phyloP scores from a whole-genome alignment of 2,888 invertebrate genomes.

The Troides oblongomaculatus region DNA sequence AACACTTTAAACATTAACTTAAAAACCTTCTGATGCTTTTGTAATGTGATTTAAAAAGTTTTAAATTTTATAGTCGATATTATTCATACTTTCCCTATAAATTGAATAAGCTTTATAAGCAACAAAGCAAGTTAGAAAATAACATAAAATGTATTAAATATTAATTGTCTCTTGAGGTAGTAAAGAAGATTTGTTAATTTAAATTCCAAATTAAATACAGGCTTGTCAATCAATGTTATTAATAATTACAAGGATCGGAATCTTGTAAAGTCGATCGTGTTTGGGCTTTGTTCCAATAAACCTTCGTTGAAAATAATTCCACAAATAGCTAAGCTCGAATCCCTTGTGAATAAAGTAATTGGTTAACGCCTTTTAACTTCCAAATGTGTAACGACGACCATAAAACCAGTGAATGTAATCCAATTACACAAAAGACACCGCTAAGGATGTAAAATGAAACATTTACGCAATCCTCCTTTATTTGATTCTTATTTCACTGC shows the following conservation, averaged over 20 bases:
- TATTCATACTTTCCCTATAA: too few relatives aligned
- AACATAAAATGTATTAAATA: too few relatives aligned
- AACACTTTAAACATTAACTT: too few relatives aligned
- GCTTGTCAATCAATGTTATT: background rate
- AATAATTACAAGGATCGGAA: background rate
- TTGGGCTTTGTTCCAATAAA: background rate
- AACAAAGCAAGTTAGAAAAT: too few relatives aligned
- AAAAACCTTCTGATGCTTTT: too few relatives aligned
- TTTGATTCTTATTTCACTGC: background rate
- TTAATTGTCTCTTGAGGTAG: background rate
- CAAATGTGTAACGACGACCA: slow-evolving; percentile 18
- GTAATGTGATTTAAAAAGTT: too few relatives aligned
- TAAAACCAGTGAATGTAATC: slow-evolving; percentile 26
- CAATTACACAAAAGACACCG: slow-evolving; percentile 26
- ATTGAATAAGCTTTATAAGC: too few relatives aligned
- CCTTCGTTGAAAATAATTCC: background rate
- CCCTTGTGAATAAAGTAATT: slow-evolving; percentile 10
- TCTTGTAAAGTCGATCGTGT: background rate
- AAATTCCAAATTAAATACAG: too few relatives aligned
- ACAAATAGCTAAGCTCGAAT: background rate
- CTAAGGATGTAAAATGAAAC: slow-evolving; percentile 25
- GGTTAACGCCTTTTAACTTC: slow-evolving; percentile 9
- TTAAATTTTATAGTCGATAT: too few relatives aligned
- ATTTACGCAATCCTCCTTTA: slow-evolving; percentile 13
- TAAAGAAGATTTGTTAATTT: background rate